Percentiles rank a stretch among this genome's conserved stretches.
Evolutionary conservation across 2,113 vertebrate species (phyloP).

Genomic region (Brachyhypopomus gauderio): DNA sequence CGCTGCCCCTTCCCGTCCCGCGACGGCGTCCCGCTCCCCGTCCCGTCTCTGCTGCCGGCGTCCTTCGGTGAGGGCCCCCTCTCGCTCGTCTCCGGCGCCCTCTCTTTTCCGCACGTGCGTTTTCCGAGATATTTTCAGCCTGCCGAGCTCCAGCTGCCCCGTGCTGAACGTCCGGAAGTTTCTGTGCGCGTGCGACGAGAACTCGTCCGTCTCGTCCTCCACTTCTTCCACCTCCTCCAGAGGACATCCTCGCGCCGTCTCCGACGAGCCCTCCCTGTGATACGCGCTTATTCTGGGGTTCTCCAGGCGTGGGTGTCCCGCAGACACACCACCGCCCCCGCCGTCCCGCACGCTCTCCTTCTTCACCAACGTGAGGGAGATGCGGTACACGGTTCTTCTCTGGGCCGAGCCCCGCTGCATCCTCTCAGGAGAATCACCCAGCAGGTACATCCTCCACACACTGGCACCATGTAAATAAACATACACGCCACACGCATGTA

Average conservation of each 20-base stretch:
- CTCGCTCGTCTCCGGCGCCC: slow-evolving; percentile 28
- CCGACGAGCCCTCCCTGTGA: slow-evolving; percentile 60
- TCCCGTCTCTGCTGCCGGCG: background rate
- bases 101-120: slow-evolving; percentile 50
- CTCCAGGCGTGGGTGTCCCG: slow-evolving; percentile 48
- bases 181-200: slow-evolving; percentile 68
- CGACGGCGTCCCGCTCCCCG: background rate
- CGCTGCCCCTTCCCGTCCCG: background rate
- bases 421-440: slow-evolving; percentile 72
- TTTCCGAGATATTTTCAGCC: slow-evolving; percentile 73
- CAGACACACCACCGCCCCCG: slow-evolving; percentile 26
- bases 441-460: slow-evolving; percentile 79
- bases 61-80: slow-evolving; percentile 40
- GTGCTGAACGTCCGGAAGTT: slow-evolving; percentile 89
- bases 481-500: background rate
- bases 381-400: slow-evolving; percentile 88
- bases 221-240: slow-evolving; percentile 77
- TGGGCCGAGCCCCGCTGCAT: slow-evolving; percentile 83
- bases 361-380: slow-evolving; percentile 93
- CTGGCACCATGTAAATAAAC: background rate
- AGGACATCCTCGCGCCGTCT: slow-evolving; percentile 61
- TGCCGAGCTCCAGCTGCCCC: slow-evolving; percentile 87
- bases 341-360: slow-evolving; percentile 78
- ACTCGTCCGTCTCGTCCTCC: slow-evolving; percentile 68
- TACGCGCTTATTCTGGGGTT: slow-evolving; percentile 59